These are phyloP conservation scores for Carettochelys insculpta DNA, from an alignment of 2,113 vertebrate genomes.

Conservation along the genomic window DNA sequence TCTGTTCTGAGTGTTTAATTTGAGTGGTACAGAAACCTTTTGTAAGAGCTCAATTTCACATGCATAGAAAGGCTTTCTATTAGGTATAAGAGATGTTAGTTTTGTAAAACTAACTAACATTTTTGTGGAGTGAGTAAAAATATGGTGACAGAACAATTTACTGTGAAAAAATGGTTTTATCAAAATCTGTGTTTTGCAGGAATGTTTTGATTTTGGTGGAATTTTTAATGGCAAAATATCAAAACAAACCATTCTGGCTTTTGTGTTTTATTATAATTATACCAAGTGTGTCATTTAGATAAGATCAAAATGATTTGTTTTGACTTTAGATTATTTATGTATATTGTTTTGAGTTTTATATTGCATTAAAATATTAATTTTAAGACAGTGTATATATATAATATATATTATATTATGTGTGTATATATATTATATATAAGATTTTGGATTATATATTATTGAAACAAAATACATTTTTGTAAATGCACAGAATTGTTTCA, in stretches of 20 bases:
- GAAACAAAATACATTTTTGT: neutral
- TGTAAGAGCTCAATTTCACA: neutral
- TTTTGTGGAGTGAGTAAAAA: neutral
- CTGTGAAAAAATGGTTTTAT: neutral
- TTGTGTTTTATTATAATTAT: neutral
- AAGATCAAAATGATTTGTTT: neutral
- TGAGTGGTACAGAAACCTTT: neutral
- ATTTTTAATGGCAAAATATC: neutral
- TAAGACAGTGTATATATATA: neutral
- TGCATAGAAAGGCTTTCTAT: rapidly evolving
- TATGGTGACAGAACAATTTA: neutral
- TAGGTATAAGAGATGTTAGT: neutral
- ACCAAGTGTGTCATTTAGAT: neutral
- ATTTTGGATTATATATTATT: neutral
- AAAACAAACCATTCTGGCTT: neutral
- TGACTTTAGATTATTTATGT: neutral
- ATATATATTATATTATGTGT: neutral
- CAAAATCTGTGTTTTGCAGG: neutral
- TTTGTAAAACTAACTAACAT: neutral
- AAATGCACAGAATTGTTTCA: neutral
- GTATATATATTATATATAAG: neutral
- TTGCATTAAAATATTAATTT: neutral
- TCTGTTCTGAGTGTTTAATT: neutral
- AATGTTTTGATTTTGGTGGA: neutral
- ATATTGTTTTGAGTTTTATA: neutral